Percentiles rank a stretch among this genome's conserved stretches.
Conservation (phyloP, 2,113 vertebrate genomes). For the Hippoglossus stenolepis region DNA sequence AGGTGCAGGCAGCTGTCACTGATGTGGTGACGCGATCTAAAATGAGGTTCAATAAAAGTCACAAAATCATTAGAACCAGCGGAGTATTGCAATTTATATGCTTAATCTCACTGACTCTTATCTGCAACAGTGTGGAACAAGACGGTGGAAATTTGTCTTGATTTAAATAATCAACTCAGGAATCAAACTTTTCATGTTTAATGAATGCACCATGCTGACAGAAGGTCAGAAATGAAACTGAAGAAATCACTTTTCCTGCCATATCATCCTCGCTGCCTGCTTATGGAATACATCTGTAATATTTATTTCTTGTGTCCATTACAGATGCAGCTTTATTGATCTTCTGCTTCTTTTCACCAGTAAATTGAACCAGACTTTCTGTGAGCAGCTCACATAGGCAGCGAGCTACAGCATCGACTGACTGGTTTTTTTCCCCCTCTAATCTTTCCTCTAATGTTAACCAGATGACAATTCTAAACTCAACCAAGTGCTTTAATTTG, state of each 20-base stretch:
- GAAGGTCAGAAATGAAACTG: background rate
- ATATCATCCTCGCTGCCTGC: slow-evolving; percentile 4
- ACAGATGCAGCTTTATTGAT: slow-evolving; percentile 56
- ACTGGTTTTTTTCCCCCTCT: background rate
- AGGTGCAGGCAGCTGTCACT: slow-evolving; percentile 4
- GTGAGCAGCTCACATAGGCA: slow-evolving; percentile 28
- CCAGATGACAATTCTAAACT: slow-evolving; percentile 4
- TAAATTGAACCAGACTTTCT: slow-evolving; percentile 44
- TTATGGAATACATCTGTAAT: slow-evolving; percentile 22
- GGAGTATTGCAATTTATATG: background rate
- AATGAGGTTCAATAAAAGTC: slow-evolving; percentile 15
- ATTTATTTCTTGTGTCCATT: slow-evolving; percentile 8
- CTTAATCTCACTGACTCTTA: background rate
- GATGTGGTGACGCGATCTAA: background rate
- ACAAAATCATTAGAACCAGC: background rate
- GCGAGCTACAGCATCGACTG: slow-evolving; percentile 18
- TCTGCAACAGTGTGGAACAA: slow-evolving; percentile 1
- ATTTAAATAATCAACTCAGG: background rate
- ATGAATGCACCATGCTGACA: background rate
- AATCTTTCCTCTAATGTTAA: background rate
- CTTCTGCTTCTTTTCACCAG: slow-evolving; percentile 35
- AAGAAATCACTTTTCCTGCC: background rate
- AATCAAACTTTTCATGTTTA: slow-evolving; percentile 13
- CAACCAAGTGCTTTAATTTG: background rate
- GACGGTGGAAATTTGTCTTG: slow-evolving; percentile 1